Evolutionary conservation across 2,113 vertebrate genomes (phyloP), one percentile per base, ranked within the genome.

Genomic region (Azemiops feae): DNA sequence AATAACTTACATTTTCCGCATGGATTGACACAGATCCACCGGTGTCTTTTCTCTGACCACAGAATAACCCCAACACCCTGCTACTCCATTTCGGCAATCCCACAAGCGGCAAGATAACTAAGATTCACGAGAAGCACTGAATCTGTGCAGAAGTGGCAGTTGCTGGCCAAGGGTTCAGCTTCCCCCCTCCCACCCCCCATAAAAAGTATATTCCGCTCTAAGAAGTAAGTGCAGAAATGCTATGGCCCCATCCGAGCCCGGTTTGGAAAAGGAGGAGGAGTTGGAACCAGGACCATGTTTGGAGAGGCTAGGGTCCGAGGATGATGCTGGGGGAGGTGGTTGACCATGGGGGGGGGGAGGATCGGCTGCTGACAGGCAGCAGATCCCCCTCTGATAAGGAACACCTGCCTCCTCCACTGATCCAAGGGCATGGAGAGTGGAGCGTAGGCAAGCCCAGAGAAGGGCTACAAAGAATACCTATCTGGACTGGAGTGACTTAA

Each of bases 1-100:
- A 55, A 93, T 93, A 93, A 87, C 7, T 93, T 92, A 57, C 64
- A 87, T 60, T 90, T 64, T 47, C 53, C 39, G 57, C 81, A 93
- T 22, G 64, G 54, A 87, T 64, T 53, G 60, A 90, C 50, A 89
- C 9, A 86, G 30, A 90, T 45, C 69, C 30, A 30, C n/a, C 9
- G 5, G 50, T 27, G 60, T 43, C 39, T 47, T 50, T 50, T 12
- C 18, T 10, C 34, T 3, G n/a, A 85, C 11, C 9, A 92, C 53
- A 34, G 86, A 91, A 86, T 5, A 86, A 23, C 50, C 18, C 25
- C 22, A 8, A 43, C 30, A 0, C 8, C 69, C 3, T 14, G 22
- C n/a, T 6, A 64, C 7, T 20, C 43, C 45, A 52, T 12, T 39
- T 54, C 39, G 25, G 30, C n/a, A 81, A 81, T 23, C n/a, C 50